A percentile compares a stretch with the other conserved stretches of the same genome.
These are phyloP conservation scores for Stenodema calcarata DNA, from an alignment of 2,888 invertebrate genomes.

Conservation along the genomic window DNA sequence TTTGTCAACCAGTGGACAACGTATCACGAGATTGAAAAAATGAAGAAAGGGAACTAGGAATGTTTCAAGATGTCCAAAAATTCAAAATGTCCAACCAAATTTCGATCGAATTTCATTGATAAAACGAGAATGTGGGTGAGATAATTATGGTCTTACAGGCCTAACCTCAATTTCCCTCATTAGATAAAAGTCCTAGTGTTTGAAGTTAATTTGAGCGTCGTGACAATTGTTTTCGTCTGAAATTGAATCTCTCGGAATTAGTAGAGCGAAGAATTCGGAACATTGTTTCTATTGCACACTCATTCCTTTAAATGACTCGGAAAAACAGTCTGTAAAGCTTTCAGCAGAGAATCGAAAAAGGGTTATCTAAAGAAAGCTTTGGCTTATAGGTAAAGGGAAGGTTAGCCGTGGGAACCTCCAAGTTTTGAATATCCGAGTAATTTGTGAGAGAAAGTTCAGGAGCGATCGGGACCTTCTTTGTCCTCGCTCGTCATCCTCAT, in stretches of 20 bases:
- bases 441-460: slow-evolving; percentile 20
- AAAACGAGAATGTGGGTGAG: too few species aligned
- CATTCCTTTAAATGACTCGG: not conserved
- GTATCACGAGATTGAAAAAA: too few species aligned
- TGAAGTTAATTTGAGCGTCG: too few species aligned
- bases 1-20: too few species aligned
- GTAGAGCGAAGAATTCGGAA: not conserved
- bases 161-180: too few species aligned
- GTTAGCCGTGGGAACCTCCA: slow-evolving; percentile 1
- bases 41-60: too few species aligned
- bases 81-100: too few species aligned
- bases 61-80: too few species aligned
- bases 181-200: too few species aligned
- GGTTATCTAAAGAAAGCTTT: not conserved
- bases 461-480: not conserved
- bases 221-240: not conserved
- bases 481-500: not conserved
- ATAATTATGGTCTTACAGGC: too few species aligned
- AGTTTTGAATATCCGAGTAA: slow-evolving; percentile 35
- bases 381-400: not conserved
- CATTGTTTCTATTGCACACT: not conserved
- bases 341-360: not conserved
- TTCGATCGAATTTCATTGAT: too few species aligned
- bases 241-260: not conserved
- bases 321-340: not conserved